A percentile compares a stretch with the other conserved stretches of the same genome.
phyloP scores from a whole-genome alignment of 2,797 vertebrate genomes.

The Anisognathus igniventris region DNA sequence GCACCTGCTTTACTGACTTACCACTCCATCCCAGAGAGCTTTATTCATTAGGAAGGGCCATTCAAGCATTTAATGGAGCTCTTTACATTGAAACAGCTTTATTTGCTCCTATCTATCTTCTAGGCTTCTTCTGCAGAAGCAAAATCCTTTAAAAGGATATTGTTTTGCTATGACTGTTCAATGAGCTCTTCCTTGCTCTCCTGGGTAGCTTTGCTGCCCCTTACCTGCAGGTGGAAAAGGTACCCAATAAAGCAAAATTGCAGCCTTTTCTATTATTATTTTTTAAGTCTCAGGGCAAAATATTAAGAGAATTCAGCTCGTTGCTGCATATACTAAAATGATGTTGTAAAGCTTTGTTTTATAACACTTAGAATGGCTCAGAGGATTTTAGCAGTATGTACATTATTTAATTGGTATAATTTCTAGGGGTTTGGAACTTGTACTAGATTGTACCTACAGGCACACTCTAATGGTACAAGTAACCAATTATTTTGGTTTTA shows the following conservation, averaged over 20 bases:
- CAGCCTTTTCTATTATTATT: background rate
- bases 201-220: background rate
- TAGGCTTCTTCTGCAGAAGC: background rate
- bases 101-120: constrained; percentile 9
- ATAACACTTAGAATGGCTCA: background rate
- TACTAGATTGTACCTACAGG: background rate
- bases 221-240: background rate
- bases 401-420: background rate
- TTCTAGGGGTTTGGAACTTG: background rate
- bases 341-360: background rate
- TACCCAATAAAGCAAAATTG: background rate
- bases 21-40: background rate
- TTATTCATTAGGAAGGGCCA: constrained; percentile 13
- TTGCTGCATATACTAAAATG: background rate
- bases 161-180: background rate
- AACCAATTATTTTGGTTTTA: background rate
- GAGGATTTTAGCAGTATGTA: background rate
- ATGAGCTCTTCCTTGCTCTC: background rate
- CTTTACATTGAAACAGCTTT: constrained; percentile 10
- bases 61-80: constrained; percentile 50
- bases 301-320: background rate
- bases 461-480: background rate
- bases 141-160: background rate
- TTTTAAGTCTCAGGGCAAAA: background rate
- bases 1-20: constrained; percentile 26